Conservation (phyloP, 2,113 vertebrate species). For the Dunckerocampus dactyliophorus region DNA sequence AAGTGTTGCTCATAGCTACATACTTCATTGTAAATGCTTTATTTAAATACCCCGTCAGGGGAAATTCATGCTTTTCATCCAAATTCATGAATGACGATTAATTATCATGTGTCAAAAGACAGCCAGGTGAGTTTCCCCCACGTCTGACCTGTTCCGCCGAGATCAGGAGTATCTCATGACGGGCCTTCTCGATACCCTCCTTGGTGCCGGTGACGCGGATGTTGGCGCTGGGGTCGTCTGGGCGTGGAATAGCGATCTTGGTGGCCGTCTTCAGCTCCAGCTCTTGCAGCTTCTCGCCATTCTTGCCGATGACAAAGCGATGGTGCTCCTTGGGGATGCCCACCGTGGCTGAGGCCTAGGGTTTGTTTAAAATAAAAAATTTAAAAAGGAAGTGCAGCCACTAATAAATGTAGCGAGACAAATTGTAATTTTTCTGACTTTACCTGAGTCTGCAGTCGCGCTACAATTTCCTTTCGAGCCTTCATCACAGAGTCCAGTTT, state of each 20-base stretch:
- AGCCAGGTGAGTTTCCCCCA: not conserved
- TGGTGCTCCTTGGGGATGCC: conserved; percentile 78
- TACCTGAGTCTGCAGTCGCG: conserved; percentile 79
- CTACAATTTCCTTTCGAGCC: conserved; percentile 78
- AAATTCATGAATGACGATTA: too few species aligned
- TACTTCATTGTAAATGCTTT: too few species aligned
- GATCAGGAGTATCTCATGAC: conserved; percentile 74
- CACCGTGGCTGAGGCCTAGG: conserved; percentile 68
- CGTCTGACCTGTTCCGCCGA: conserved; percentile 73
- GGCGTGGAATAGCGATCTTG: conserved; percentile 73
- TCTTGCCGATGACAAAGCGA: conserved; percentile 76
- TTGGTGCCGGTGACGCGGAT: conserved; percentile 76
- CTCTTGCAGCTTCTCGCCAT: conserved; percentile 76
- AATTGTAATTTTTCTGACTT: not conserved
- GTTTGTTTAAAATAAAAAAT: not conserved
- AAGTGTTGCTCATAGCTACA: not conserved
- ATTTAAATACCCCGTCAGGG: not conserved
- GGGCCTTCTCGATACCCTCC: conserved; percentile 76
- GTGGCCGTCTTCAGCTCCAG: conserved; percentile 76
- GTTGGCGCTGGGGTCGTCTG: conserved; percentile 71
- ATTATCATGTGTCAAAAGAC: not conserved
- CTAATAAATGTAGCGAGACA: not conserved
- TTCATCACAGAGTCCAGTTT: conserved; percentile 80
- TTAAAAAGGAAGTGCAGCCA: not conserved
- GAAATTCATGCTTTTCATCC: too few species aligned